These are phyloP conservation scores for Plebejus argus DNA, from an alignment of 2,888 invertebrate genomes.

Conservation along the genomic window DNA sequence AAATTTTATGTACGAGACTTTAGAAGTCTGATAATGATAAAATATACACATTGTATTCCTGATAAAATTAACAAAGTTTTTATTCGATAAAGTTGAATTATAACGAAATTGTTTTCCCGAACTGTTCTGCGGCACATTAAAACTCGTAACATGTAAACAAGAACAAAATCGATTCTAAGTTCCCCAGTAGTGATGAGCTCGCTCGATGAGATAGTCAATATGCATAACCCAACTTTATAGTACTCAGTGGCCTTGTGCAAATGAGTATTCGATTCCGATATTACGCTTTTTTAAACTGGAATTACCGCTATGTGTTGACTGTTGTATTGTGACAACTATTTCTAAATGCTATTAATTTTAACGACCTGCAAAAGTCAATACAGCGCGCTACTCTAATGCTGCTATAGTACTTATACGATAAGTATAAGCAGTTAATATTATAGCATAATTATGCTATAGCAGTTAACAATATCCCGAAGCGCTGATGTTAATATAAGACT, in stretches of 20 bases:
- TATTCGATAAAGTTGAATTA: slow-evolving; percentile 61
- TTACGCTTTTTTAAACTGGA: not conserved
- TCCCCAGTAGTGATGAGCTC: slow-evolving; percentile 10
- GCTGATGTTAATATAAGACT: too few relatives aligned
- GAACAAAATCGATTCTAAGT: slow-evolving; percentile 31
- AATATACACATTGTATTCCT: slow-evolving; percentile 8
- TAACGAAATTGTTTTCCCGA: slow-evolving; percentile 61
- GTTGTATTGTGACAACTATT: not conserved
- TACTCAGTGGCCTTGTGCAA: slow-evolving; percentile 23
- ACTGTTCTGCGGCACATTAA: slow-evolving; percentile 50
- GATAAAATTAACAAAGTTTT: slow-evolving; percentile 12
- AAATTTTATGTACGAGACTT: not conserved
- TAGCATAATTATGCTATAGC: not conserved
- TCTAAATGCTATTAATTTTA: not conserved
- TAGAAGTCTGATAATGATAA: not conserved
- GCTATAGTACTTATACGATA: not conserved
- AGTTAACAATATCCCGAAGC: not conserved
- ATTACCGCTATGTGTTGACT: not conserved
- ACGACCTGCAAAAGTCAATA: not conserved
- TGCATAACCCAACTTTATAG: slow-evolving; percentile 22
- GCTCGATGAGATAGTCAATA: slow-evolving; percentile 26
- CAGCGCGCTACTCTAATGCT: not conserved
- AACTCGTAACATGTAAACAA: slow-evolving; percentile 29
- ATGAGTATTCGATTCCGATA: slow-evolving; percentile 22
- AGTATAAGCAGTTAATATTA: too few relatives aligned